Conservation (phyloP, 2,888 invertebrate species). For the Hirtodrosophila cameraria region DNA sequence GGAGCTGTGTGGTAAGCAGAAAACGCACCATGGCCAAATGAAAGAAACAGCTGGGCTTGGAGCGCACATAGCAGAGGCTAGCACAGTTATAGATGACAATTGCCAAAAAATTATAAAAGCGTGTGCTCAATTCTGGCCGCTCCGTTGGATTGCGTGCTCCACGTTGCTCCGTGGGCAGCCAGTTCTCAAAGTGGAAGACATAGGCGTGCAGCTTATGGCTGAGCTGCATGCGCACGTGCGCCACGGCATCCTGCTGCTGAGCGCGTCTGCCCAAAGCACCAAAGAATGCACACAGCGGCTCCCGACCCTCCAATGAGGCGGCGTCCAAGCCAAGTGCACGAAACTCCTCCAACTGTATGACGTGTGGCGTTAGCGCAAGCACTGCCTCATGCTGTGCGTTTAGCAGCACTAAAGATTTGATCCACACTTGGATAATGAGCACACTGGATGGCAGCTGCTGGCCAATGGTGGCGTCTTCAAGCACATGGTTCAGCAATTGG, state of each 20-base stretch:
- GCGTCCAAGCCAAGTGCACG: slow-evolving; percentile 59
- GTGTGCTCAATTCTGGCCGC: slow-evolving; percentile 76
- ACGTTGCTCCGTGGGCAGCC: slow-evolving; percentile 69
- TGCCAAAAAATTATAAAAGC: slow-evolving; percentile 83
- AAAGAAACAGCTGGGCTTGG: slow-evolving; percentile 84
- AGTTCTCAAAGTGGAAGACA: slow-evolving; percentile 81
- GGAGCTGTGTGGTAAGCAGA: slow-evolving; percentile 85
- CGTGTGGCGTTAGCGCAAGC: slow-evolving; percentile 65
- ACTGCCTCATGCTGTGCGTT: slow-evolving; percentile 80
- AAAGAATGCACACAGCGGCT: slow-evolving; percentile 82
- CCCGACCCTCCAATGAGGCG: slow-evolving; percentile 73
- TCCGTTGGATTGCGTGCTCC: slow-evolving; percentile 43
- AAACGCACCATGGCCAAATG: slow-evolving; percentile 85
- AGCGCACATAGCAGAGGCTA: slow-evolving; percentile 80
- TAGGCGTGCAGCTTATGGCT: slow-evolving; percentile 81
- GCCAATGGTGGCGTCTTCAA: slow-evolving; percentile 24
- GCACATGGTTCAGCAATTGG: slow-evolving; percentile 71
- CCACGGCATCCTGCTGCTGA: slow-evolving; percentile 41
- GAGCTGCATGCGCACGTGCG: slow-evolving; percentile 69
- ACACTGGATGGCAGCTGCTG: slow-evolving; percentile 54
- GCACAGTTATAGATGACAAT: slow-evolving; percentile 83
- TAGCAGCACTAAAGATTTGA: slow-evolving; percentile 81
- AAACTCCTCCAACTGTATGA: slow-evolving; percentile 78
- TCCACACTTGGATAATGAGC: slow-evolving; percentile 81
- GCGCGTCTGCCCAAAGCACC: slow-evolving; percentile 77